These are phyloP conservation scores for Diloba caeruleocephala DNA, from an alignment of 2,888 invertebrate genomes.

Conservation along the genomic window DNA sequence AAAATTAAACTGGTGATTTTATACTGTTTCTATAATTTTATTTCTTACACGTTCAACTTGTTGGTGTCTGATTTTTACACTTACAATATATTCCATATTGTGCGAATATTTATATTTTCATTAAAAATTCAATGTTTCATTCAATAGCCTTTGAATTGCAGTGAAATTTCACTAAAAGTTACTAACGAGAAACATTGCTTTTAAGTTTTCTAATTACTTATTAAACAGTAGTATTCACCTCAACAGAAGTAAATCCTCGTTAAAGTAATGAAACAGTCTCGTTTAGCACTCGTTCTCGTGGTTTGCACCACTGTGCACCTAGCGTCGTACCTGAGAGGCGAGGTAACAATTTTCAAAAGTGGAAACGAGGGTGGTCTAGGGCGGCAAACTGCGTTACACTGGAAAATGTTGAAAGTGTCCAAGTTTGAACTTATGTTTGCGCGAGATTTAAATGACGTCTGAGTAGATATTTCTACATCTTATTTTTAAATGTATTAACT, in stretches of 20 bases:
- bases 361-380: conserved; percentile 66
- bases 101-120: too few species aligned
- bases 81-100: too few species aligned
- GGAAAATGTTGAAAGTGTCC: conserved; percentile 60
- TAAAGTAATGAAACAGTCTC: conserved; percentile 60
- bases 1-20: too few species aligned
- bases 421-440: conserved; percentile 55
- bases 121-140: too few species aligned
- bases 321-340: conserved; percentile 57
- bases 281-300: conserved; percentile 63
- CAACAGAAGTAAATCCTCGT: conserved; percentile 49
- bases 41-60: too few species aligned
- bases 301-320: conserved; percentile 53
- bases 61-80: too few species aligned
- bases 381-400: conserved; percentile 70
- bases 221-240: conserved; percentile 26
- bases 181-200: conserved; percentile 17
- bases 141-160: conserved; percentile 28
- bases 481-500: too few species aligned
- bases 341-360: conserved; percentile 75
- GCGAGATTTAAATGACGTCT: conserved; percentile 41
- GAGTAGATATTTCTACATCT: conserved; percentile 18
- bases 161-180: conserved; percentile 21
- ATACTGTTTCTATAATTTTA: too few species aligned
- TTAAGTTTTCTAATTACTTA: conserved; percentile 30